Percentiles rank a stretch among this genome's conserved stretches.
Conservation (phyloP, 1,140 invertebrate genomes). For the Drosophila rhopaloa region DNA sequence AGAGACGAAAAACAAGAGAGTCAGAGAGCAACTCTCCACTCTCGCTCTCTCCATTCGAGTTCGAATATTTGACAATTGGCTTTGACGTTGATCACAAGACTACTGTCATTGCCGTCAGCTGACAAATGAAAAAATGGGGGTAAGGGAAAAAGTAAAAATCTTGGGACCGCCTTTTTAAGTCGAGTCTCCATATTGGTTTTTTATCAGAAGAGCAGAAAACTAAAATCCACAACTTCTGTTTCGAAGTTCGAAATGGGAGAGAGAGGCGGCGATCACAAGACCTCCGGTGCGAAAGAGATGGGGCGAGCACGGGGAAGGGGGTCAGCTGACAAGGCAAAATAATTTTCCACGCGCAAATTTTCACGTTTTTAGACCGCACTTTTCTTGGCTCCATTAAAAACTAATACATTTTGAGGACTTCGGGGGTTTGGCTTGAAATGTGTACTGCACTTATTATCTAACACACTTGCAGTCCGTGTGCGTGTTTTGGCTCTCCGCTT, state of each 20-base stretch:
- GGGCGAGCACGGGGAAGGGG: constrained; percentile 39
- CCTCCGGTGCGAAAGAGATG: constrained; percentile 25
- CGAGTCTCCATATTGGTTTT: constrained; percentile 68
- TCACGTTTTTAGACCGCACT: constrained; percentile 45
- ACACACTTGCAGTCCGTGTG: constrained; percentile 41
- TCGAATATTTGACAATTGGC: constrained; percentile 77
- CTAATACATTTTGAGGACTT: background rate
- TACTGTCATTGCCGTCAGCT: constrained; percentile 77
- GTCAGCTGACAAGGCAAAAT: constrained; percentile 71
- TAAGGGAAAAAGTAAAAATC: constrained; percentile 15
- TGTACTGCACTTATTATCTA: constrained; percentile 65
- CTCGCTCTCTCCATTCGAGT: constrained; percentile 55
- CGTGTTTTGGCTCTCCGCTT: constrained; percentile 23
- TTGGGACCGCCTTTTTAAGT: constrained; percentile 1
- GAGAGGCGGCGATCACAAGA: constrained; percentile 63
- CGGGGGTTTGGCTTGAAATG: background rate
- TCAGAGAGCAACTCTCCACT: constrained; percentile 20
- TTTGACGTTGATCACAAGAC: constrained; percentile 79
- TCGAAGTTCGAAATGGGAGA: constrained; percentile 9
- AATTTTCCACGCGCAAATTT: constrained; percentile 50
- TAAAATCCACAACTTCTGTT: constrained; percentile 6
- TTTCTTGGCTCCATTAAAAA: constrained; percentile 13
- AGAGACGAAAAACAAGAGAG: constrained; percentile 7
- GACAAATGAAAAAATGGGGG: constrained; percentile 66
- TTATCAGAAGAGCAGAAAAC: constrained; percentile 2